Base-by-base conservation (phyloP, 2,113 vertebrate species). In the Motacilla tschutschensis region DNA sequence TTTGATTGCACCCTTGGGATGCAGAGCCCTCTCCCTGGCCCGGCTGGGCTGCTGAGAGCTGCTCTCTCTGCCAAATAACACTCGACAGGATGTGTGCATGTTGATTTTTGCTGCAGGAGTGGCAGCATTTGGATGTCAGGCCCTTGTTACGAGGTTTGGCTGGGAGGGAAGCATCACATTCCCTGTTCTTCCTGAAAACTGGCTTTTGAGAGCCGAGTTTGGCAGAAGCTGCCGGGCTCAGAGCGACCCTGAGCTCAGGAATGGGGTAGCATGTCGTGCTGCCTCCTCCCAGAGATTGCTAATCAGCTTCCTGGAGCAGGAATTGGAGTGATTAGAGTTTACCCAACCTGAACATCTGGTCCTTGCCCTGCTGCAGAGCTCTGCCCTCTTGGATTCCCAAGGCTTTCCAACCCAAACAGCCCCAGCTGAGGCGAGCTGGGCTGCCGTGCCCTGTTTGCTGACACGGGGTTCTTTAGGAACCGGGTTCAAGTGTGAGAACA, bases 291-390 rank as follows among this genome's bases (percentile, higher is more conserved):
- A 9, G 10, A 59, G 83, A 63, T 67, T 89, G 83, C 46, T 81
- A 9, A 69, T 60, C 9, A 28, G 74, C 80, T 92, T 92, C 86
- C 78, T 72, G 88, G 25, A 88, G 70, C 70, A 69, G 88, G 57
- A 78, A 60, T 6, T 71, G 77, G 67, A 79, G 35, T 18, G 75
- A 76, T 21, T 41, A 41, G 60, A 66, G 29, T 31, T 86, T 33
- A 76, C 66, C 33, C 58, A n/a, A 64, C 80, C 74, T 73, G 44
- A 57, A 62, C 83, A 71, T 80, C 79, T 85, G 79, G 24, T 72
- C 40, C 55, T 85, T 74, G 57, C 47, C 59, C 48, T 66, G 48
- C 65, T 80, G 83, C 35, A 59, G 20, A 64, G 69, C 66, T 78
- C 54, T 78, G 75, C 64, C 64, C 35, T 54, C 51, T 58, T 48